Evolutionary conservation across 1,140 invertebrate species (phyloP).

Genomic region (Drosophila pachea): DNA sequence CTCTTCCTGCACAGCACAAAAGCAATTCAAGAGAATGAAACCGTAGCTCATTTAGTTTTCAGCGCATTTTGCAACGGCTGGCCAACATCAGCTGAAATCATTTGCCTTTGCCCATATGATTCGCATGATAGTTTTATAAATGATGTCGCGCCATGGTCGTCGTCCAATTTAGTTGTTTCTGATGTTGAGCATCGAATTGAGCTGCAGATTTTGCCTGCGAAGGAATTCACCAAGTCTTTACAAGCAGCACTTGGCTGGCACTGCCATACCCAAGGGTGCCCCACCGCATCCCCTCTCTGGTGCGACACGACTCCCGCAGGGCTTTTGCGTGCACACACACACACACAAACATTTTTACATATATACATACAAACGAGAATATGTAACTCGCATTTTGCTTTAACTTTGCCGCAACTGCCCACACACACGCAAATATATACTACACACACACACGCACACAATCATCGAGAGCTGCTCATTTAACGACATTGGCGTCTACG

Average conservation of each 20-base stretch:
- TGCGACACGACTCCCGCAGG: slow-evolving; percentile 64
- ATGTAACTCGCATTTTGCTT: slow-evolving; percentile 72
- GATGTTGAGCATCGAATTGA: slow-evolving; percentile 17
- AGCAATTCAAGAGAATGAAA: slow-evolving; percentile 72
- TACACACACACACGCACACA: slow-evolving; percentile 15
- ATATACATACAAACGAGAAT: background rate
- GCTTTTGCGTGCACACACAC: slow-evolving; percentile 37
- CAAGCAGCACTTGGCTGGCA: slow-evolving; percentile 35
- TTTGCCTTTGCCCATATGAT: slow-evolving; percentile 48
- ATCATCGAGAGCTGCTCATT: slow-evolving; percentile 58
- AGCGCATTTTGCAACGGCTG: slow-evolving; percentile 34
- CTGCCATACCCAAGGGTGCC: slow-evolving; percentile 50
- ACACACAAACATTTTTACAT: background rate
- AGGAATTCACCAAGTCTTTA: slow-evolving; percentile 33
- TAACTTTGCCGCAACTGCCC: slow-evolving; percentile 67
- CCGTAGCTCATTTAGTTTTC: slow-evolving; percentile 71
- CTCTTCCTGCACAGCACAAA: slow-evolving; percentile 62
- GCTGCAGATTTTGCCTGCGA: slow-evolving; percentile 22
- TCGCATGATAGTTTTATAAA: slow-evolving; percentile 34
- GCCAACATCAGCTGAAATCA: slow-evolving; percentile 42
- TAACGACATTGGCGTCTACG: slow-evolving; percentile 76
- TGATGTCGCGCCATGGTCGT: slow-evolving; percentile 41
- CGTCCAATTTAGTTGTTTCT: slow-evolving; percentile 24
- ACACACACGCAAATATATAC: slow-evolving; percentile 44
- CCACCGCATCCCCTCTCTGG: slow-evolving; percentile 11